Base-by-base conservation (phyloP, 2,888 invertebrate species). In the Pristionchus fissidentatus region DNA sequence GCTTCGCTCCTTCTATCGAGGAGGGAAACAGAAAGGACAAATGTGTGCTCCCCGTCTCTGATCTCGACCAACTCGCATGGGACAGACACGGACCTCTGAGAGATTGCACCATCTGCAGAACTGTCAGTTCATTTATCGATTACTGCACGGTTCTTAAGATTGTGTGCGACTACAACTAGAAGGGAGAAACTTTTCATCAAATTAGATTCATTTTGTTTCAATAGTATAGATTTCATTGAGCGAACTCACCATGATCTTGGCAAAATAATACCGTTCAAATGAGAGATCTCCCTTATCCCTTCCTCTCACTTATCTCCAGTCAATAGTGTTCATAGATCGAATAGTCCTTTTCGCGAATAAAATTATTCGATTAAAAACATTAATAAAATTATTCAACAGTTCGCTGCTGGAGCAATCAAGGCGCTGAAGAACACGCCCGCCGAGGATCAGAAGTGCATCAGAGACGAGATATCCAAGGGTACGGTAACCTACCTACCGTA, bases 21-120 rank as follows among this genome's bases (percentile, higher is more conserved):
- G 91, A 92, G 75, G 92, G 91, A 60, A 92, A 92, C 85, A 70
- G 82, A 35, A 89, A 92, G 83, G 91, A 91, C 80, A 88, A 90
- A 55, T 92, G 92, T 83, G 92, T 92, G 32, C 85, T 92, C 66
- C 87, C 89, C 32, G 85, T 85, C 22, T 80, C 87, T 19, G 91
- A 91, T 83, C 85, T 91, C 57, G 87, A 89, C 81, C 87, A 89
- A 70, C 86, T 88, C 66, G 92, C 92, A n/a, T 92, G 92, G 92
- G 91, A 92, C 82, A 87, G 91, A 55, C 90, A 91, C 83, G 92
- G 92, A 32, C 92, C 92, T 10, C 88, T 92, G 43, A 83, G 90
- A 62, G 92, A 92, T 83, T 92, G 92, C 85, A 91, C 91, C 73
- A 91, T 92, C 84, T 92, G 92, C 86, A 81, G 92, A 82, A 92